These are phyloP conservation scores for Eubasilissa regina DNA, from an alignment of 1,140 invertebrate species.

Conservation along the genomic window DNA sequence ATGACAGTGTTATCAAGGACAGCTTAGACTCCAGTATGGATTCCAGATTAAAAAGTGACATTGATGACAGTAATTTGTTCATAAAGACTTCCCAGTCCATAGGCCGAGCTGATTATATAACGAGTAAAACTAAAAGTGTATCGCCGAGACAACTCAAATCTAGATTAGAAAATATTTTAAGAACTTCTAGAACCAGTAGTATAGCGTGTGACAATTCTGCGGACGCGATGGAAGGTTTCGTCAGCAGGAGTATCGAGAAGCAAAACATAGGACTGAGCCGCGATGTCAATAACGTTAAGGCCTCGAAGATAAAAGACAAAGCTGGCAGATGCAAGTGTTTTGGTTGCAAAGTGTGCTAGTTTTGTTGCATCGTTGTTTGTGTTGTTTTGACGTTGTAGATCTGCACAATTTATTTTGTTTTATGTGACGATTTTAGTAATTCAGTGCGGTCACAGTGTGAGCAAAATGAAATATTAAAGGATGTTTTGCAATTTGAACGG, in stretches of 20 bases:
- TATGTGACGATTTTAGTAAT: constrained; percentile 4
- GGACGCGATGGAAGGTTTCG: constrained; percentile 14
- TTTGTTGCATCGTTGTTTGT: neutral
- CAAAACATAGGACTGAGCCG: neutral
- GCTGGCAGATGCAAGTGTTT: constrained; percentile 52
- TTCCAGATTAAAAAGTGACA: constrained; percentile 48
- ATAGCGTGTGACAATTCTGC: constrained; percentile 39
- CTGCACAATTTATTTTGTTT: constrained; percentile 13
- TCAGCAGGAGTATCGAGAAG: neutral
- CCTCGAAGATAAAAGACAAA: constrained; percentile 45
- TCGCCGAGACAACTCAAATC: constrained; percentile 75
- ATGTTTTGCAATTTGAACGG: no score
- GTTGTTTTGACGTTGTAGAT: constrained; percentile 17
- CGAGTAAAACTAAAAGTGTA: constrained; percentile 68
- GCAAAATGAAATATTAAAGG: no score
- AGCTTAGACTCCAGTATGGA: constrained; percentile 59
- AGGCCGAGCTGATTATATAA: constrained; percentile 52
- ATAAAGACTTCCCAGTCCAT: constrained; percentile 51
- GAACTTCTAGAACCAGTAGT: constrained; percentile 42
- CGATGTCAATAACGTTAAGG: neutral
- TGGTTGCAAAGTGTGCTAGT: constrained; percentile 52
- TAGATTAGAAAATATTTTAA: constrained; percentile 63
- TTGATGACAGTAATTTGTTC: constrained; percentile 51
- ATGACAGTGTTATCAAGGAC: constrained; percentile 54
- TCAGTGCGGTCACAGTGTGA: no score